Conservation (phyloP, 2,888 invertebrate genomes). For the Amphipyra tragopoginis region DNA sequence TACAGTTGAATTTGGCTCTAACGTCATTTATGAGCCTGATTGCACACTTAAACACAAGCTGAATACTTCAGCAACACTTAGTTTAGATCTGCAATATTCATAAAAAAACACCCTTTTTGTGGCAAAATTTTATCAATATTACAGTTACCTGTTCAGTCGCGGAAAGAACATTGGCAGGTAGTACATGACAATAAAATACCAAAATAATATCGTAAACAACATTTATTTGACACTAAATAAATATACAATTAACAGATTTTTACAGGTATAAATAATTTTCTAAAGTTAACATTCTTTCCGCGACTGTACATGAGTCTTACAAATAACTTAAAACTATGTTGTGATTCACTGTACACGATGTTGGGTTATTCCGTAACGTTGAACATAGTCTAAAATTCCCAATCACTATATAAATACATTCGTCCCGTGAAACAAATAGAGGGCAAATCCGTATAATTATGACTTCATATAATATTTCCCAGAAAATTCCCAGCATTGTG, state of each 20-base stretch:
- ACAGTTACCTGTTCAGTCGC: constrained; percentile 56
- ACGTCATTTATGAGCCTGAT: constrained; percentile 13
- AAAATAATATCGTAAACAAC: constrained; percentile 53
- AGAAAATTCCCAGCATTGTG: constrained; percentile 34
- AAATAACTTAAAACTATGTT: constrained; percentile 46
- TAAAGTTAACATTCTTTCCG: constrained; percentile 60
- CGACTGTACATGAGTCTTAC: constrained; percentile 59
- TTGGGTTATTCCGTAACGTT: constrained; percentile 38
- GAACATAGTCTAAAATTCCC: constrained; percentile 16
- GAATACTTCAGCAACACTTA: constrained; percentile 24
- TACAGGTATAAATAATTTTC: constrained; percentile 60
- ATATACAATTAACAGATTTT: constrained; percentile 61
- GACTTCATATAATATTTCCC: constrained; percentile 26
- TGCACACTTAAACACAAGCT: constrained; percentile 14
- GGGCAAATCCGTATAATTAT: constrained; percentile 49
- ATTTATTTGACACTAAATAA: constrained; percentile 61
- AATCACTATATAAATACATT: constrained; percentile 29
- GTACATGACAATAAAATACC: constrained; percentile 50
- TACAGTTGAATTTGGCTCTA: constrained; percentile 10
- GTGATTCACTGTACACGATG: constrained; percentile 46
- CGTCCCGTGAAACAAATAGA: constrained; percentile 52
- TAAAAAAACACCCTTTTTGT: constrained; percentile 19
- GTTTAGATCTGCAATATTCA: constrained; percentile 41
- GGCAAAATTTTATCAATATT: constrained; percentile 42
- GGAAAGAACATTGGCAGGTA: constrained; percentile 54